Percentiles rank a stretch among this genome's conserved stretches.
phyloP scores from a whole-genome alignment of 2,888 invertebrate species.

The Cheilosia vernalis region DNA sequence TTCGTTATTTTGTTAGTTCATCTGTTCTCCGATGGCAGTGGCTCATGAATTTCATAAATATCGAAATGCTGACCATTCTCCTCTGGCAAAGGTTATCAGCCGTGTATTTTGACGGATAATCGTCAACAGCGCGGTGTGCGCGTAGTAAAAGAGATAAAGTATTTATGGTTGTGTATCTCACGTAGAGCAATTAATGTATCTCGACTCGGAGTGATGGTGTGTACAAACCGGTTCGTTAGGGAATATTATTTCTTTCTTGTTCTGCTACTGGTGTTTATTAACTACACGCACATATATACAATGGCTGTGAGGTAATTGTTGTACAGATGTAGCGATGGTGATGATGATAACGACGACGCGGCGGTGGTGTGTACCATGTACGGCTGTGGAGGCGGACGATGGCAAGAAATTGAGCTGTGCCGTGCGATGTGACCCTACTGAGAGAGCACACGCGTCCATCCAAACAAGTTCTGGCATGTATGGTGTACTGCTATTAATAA shows the following conservation, averaged over 20 bases:
- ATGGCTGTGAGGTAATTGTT: slow-evolving; percentile 61
- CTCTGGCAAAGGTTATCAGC: slow-evolving; percentile 4
- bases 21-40: neutral
- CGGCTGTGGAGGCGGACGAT: slow-evolving; percentile 10
- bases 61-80: neutral
- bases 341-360: neutral
- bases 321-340: slow-evolving; percentile 16
- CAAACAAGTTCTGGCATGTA: slow-evolving; percentile 2
- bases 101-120: slow-evolving; percentile 19
- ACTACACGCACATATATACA: neutral
- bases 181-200: slow-evolving; percentile 58
- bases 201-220: slow-evolving; percentile 40
- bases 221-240: slow-evolving; percentile 63
- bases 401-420: slow-evolving; percentile 30
- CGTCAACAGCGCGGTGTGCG: neutral
- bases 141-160: neutral
- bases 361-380: no score
- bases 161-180: slow-evolving; percentile 19
- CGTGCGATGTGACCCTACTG: slow-evolving; percentile 32
- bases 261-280: slow-evolving; percentile 69
- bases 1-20: neutral
- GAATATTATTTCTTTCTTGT: slow-evolving; percentile 55
- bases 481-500: slow-evolving; percentile 22
- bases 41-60: slow-evolving; percentile 29
- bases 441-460: neutral